Conservation (phyloP, 2,113 vertebrate genomes). For the Aptenodytes patagonicus region DNA sequence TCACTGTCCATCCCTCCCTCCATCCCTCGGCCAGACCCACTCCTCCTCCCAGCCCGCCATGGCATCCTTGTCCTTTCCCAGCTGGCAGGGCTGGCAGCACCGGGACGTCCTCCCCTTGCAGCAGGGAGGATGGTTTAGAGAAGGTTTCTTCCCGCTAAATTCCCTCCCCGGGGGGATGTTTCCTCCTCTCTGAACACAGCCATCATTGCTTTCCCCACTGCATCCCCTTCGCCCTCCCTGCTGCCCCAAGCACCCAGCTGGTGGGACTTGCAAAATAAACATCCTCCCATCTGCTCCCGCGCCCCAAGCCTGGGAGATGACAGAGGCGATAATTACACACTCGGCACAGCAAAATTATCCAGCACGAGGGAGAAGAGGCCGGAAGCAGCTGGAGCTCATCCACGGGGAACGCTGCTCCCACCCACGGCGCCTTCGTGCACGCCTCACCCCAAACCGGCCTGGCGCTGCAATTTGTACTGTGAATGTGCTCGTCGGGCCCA, state of each 20-base stretch:
- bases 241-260: constrained; percentile 32
- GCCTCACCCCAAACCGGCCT: background rate
- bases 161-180: fast-evolving
- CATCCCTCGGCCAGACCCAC: background rate
- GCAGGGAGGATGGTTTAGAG: background rate
- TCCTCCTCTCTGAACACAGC: background rate
- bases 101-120: background rate
- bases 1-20: background rate
- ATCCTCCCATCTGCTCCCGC: constrained; percentile 21
- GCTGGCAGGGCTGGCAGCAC: background rate
- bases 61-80: background rate
- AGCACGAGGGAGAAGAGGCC: background rate
- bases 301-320: background rate
- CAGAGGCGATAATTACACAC: constrained; percentile 40
- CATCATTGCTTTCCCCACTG: background rate
- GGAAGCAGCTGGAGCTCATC: constrained; percentile 44
- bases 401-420: background rate
- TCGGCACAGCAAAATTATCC: constrained; percentile 10
- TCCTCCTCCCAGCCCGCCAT: background rate
- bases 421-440: background rate
- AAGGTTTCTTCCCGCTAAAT: background rate
- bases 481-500: fast-evolving
- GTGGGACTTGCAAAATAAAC: constrained; percentile 33
- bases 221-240: background rate
- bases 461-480: fast-evolving